Evolutionary conservation across 2,888 invertebrate species (phyloP).

Genomic region (Griposia aprilina): DNA sequence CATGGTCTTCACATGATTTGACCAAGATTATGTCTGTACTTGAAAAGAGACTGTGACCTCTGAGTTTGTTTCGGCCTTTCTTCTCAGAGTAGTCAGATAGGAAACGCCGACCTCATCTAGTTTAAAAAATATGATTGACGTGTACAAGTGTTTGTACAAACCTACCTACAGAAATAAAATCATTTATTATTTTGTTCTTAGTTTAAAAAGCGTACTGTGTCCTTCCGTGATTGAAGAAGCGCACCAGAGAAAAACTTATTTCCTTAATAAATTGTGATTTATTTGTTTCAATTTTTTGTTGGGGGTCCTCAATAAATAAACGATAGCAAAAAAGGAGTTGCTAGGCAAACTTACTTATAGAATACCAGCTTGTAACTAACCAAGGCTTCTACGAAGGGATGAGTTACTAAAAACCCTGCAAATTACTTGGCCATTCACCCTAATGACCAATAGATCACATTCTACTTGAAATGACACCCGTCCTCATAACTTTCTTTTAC

Average conservation of each 20-base stretch:
- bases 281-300: not conserved
- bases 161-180: too few species aligned
- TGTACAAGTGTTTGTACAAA: too few species aligned
- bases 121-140: too few species aligned
- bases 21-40: too few species aligned
- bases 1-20: too few species aligned
- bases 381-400: not conserved
- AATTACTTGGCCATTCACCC: not conserved
- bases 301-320: not conserved
- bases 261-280: not conserved
- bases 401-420: not conserved
- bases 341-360: not conserved
- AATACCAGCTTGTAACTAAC: not conserved
- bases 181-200: too few species aligned
- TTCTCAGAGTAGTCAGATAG: too few species aligned
- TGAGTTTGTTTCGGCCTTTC: too few species aligned
- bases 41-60: too few species aligned
- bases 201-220: not conserved
- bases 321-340: not conserved
- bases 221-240: not conserved
- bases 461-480: not conserved
- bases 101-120: too few species aligned
- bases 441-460: not conserved
- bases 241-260: not conserved
- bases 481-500: not conserved